These are phyloP conservation scores for Polia nebulosa DNA, from an alignment of 2,888 invertebrate species.

Conservation along the genomic window DNA sequence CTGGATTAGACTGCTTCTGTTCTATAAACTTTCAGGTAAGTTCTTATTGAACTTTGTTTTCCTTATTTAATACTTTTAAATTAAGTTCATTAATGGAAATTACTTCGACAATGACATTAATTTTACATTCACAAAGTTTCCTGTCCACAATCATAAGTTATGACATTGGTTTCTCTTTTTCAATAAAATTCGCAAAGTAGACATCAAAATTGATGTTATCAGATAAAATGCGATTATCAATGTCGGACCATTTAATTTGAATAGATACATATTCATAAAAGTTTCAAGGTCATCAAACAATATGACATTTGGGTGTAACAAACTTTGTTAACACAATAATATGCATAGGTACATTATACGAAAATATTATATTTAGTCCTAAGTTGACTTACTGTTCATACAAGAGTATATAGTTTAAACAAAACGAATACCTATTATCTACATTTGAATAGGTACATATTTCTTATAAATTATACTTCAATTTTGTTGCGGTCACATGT, in stretches of 20 bases:
- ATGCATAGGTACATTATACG: neutral
- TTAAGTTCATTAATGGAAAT: constrained; percentile 8
- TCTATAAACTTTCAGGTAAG: constrained; percentile 76
- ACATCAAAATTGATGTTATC: constrained; percentile 49
- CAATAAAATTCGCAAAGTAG: constrained; percentile 28
- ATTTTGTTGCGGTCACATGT: constrained; percentile 42
- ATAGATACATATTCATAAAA: constrained; percentile 40
- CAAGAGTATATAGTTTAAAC: constrained; percentile 20
- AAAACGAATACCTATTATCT: neutral
- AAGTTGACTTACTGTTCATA: constrained; percentile 26
- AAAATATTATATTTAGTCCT: neutral
- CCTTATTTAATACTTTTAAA: constrained; percentile 12
- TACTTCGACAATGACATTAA: neutral
- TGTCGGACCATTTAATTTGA: constrained; percentile 53
- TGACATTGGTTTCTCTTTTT: constrained; percentile 10
- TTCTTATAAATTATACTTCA: neutral
- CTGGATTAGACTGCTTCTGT: constrained; percentile 66
- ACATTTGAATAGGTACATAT: constrained; percentile 6
- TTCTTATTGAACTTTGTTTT: constrained; percentile 27
- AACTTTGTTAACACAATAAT: constrained; percentile 22
- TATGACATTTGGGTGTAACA: constrained; percentile 18
- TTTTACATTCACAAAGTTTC: constrained; percentile 7
- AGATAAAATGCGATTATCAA: constrained; percentile 61
- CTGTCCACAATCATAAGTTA: neutral
- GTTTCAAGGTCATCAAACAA: constrained; percentile 54